Conservation (phyloP, 2,113 vertebrate species). For the Pelvicachromis taeniatus region DNA sequence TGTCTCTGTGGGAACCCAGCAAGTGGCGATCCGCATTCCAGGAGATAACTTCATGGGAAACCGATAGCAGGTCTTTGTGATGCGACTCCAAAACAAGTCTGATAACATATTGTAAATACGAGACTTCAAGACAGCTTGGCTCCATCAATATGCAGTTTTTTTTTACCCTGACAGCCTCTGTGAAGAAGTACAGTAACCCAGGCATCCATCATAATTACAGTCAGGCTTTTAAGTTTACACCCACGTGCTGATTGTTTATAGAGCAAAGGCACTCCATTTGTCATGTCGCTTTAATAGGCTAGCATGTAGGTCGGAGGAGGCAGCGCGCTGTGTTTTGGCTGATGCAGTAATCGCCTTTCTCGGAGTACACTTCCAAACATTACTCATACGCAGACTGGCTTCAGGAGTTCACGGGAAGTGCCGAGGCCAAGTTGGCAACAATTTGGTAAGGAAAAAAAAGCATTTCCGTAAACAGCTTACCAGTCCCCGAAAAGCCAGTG, state of each 20-base stretch:
- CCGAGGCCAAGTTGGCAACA: neutral
- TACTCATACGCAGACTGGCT: neutral
- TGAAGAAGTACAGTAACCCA: slow-evolving; percentile 13
- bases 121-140: slow-evolving; percentile 17
- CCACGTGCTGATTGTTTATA: slow-evolving; percentile 45
- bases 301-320: slow-evolving; percentile 23
- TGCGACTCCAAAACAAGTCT: slow-evolving; percentile 37
- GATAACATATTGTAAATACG: slow-evolving; percentile 27
- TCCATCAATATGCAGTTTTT: slow-evolving; percentile 17
- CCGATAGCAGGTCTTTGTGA: slow-evolving; percentile 29
- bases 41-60: slow-evolving; percentile 53
- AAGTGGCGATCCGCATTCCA: slow-evolving; percentile 46
- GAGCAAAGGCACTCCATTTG: slow-evolving; percentile 30
- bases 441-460: neutral
- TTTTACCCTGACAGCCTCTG: neutral
- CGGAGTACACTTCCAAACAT: slow-evolving; percentile 9
- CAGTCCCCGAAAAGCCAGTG: neutral
- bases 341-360: slow-evolving; percentile 12
- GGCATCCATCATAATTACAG: slow-evolving; percentile 46
- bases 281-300: slow-evolving; percentile 46
- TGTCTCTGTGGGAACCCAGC: slow-evolving; percentile 32
- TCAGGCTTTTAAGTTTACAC: slow-evolving; percentile 23
- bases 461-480: slow-evolving; percentile 1
- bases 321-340: slow-evolving; percentile 18
- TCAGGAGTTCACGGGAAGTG: neutral